Percentiles rank a stretch among this genome's conserved stretches.
Evolutionary conservation across 2,113 vertebrate genomes (phyloP).

Genomic region (Lagenorhynchus albirostris): DNA sequence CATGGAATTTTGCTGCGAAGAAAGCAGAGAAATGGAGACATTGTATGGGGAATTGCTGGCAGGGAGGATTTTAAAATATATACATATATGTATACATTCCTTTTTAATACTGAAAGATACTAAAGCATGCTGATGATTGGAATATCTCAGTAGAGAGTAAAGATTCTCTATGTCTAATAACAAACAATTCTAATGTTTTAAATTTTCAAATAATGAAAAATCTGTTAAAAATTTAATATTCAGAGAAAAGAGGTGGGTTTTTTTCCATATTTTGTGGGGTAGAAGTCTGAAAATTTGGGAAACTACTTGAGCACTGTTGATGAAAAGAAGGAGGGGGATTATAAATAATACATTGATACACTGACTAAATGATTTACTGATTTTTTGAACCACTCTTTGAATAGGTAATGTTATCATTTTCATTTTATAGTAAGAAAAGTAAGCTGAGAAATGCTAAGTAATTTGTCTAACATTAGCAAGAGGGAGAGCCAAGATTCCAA

Average conservation of each 20-base stretch:
- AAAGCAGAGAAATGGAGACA: neutral
- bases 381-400: too few relatives aligned
- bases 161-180: neutral
- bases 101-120: neutral
- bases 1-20: neutral
- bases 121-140: neutral
- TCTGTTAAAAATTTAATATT: neutral
- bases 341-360: too few relatives aligned
- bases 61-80: neutral
- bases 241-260: neutral
- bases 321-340: too few relatives aligned
- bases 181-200: neutral
- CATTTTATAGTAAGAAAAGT: too few relatives aligned
- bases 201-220: neutral
- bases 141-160: neutral
- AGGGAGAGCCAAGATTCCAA: too few relatives aligned
- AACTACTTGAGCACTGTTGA: too few relatives aligned
- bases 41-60: neutral
- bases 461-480: too few relatives aligned
- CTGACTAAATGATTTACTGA: too few relatives aligned
- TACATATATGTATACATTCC: neutral
- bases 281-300: neutral
- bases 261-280: neutral
- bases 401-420: too few relatives aligned
- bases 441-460: too few relatives aligned